A percentile compares a stretch with the other conserved stretches of the same genome.
phyloP scores from a whole-genome alignment of 2,797 vertebrate species.

The Macroramphosus scolopax region DNA sequence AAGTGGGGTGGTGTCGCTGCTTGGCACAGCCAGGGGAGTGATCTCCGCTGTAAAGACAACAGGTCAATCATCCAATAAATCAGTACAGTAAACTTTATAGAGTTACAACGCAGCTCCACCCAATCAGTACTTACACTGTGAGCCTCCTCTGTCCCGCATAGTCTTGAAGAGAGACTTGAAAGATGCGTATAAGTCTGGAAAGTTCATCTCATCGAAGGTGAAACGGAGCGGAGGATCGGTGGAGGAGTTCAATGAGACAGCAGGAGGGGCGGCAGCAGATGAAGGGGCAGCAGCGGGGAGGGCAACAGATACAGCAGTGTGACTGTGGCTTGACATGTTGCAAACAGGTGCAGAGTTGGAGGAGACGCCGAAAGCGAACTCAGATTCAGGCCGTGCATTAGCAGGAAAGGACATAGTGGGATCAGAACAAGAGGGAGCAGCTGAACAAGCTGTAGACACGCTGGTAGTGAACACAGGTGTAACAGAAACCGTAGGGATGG shows the following conservation, averaged over 20 bases:
- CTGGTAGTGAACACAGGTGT: conserved; percentile 18
- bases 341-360: conserved; percentile 15
- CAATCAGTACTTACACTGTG: conserved; percentile 72
- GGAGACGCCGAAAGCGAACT: conserved; percentile 37
- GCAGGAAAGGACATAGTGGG: conserved; percentile 36
- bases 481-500: conserved; percentile 19
- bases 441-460: conserved; percentile 24
- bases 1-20: conserved; percentile 72
- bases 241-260: conserved; percentile 28
- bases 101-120: not conserved
- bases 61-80: not conserved
- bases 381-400: conserved; percentile 12
- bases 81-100: not conserved
- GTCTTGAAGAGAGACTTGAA: conserved; percentile 95
- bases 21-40: conserved; percentile 35
- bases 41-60: conserved; percentile 67
- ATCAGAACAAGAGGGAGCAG: conserved; percentile 35
- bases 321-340: conserved; percentile 19
- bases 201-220: conserved; percentile 91
- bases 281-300: conserved; percentile 5
- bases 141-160: conserved; percentile 88
- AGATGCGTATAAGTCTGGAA: conserved; percentile 92
- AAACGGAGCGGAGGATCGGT: conserved; percentile 76
- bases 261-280: conserved; percentile 9
- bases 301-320: conserved; percentile 6